Evolutionary conservation across 1,140 invertebrate genomes (phyloP).

Genomic region (Samia ricini): DNA sequence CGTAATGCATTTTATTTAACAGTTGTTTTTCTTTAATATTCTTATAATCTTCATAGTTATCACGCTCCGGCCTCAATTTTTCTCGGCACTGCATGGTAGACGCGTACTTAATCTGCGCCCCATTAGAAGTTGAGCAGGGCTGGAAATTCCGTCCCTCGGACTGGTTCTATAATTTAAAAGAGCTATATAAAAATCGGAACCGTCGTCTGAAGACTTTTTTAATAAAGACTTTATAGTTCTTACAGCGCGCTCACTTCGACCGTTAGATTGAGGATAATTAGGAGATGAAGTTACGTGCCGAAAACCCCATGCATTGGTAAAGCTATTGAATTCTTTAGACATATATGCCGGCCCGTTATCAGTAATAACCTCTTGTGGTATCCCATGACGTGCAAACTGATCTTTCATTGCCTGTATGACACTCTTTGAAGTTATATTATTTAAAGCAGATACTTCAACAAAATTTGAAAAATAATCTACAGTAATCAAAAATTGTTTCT

Average conservation of each 20-base stretch:
- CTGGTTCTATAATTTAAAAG: conserved; percentile 22
- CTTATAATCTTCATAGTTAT: neutral
- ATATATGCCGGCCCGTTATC: conserved; percentile 64
- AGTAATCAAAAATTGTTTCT: conserved; percentile 19
- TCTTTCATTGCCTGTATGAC: conserved; percentile 26
- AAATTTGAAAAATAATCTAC: conserved; percentile 30
- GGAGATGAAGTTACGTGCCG: conserved; percentile 52
- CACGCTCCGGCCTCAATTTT: neutral
- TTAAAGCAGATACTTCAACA: conserved; percentile 26
- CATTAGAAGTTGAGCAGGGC: conserved; percentile 27
- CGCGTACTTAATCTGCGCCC: conserved; percentile 16
- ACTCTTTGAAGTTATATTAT: conserved; percentile 1
- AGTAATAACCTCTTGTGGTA: conserved; percentile 45
- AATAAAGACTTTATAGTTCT: conserved; percentile 54
- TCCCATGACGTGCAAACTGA: conserved; percentile 52
- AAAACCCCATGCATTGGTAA: conserved; percentile 59
- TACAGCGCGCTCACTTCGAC: conserved; percentile 52
- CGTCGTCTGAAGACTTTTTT: conserved; percentile 30
- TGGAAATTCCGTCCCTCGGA: conserved; percentile 16
- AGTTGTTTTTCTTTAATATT: neutral
- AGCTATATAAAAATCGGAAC: conserved; percentile 18
- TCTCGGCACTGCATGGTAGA: conserved; percentile 1
- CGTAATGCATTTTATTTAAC: neutral
- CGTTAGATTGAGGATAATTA: conserved; percentile 54
- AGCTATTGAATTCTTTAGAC: conserved; percentile 53